Evolutionary conservation across 2,888 invertebrate species (phyloP), one percentile per base, ranked within the genome.

Genomic region (Andrena minutula): DNA sequence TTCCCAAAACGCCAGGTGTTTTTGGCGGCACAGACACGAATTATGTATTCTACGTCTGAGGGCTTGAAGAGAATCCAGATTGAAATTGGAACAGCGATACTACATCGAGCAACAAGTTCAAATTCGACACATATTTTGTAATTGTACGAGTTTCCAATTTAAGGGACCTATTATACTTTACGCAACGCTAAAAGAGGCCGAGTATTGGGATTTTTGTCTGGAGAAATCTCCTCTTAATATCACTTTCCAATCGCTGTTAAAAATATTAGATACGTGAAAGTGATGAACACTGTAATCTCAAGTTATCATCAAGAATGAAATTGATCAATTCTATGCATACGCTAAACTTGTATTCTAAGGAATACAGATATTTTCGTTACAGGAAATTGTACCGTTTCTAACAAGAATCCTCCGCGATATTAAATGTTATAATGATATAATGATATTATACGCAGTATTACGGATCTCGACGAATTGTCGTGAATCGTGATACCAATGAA

Each of bases 1-100:
- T n/a, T 30, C 30, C 30, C 30, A 35, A 61, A 30, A 41, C 65
- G 74, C 56, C 81, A 76, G 73, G 65, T 82, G 81, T 51, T 75
- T 53, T 35, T 26, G 2, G 16, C 16, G 10, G 0, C 30, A 30
- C 49, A 10, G 28, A 1, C 32, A 0, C 5, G 47, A 2, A 6
- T 1, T 1, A 16, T 23, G 10, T 41, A 41, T 35, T 35, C 23
- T 23, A 20, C n/a, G 20, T 12, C 26, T 26, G 23, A 16, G 0
- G 10, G 16, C 16, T 12, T 2, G 26, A 41, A 26, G 35, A 23
- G 23, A n/a, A 8, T 6, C 16, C 10, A 56, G 53, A 56, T 3
- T 56, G 23, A 56, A 56, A n/a, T 8, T 20, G 7, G 51, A 12
- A 41, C 4, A 12, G 41, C 41, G 41, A 12, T 12, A 12, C 12